Evolutionary conservation across 64 coral and sea anemone genomes (phyloP), one percentile per base, ranked within the genome.

Genomic region (Platygyra sinensis): DNA sequence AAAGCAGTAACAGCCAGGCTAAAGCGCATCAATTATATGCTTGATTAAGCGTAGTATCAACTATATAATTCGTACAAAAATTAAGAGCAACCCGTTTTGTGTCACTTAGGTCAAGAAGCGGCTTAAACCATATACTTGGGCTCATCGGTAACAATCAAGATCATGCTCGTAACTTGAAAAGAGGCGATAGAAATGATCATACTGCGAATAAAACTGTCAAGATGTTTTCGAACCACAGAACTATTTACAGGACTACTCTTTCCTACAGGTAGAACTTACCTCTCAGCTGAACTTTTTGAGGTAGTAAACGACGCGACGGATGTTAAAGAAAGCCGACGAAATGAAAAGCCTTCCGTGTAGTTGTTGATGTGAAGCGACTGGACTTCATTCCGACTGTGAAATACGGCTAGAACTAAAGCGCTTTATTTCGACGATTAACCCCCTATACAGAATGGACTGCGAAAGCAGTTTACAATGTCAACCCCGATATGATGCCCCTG

Each of bases 351-450:
- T n/a, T 28, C 36, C 69, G 18, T 28, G 81, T 29, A 72, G 36
- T 62, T 85, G 81, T 20, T 71, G 28, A 24, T 25, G 32, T 51
- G 81, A 51, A 67, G 25, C 24, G 81, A 25, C 81, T 51, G 38
- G 36, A 12, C 67, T 85, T 85, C 81, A 85, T 85, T 51, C 81
- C 81, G 19, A 67, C 62, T 63, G 61, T 8, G 62, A 85, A 85
- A 85, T 50, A 72, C 81, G 32, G 63, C 81, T 50, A 49, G 24
- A 24, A 25, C 81, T 71, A 85, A 85, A 33, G n/a, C 32, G 62
- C 63, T 85, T 85, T 85, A 85, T 85, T 85, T 64, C 22, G 63
- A 72, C 63, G 32, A 85, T 85, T 85, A 85, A 72, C 81, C 81
- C 81, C 81, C 81, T 67, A 69, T 27, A 85, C 36, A 69, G 81